Evolutionary conservation across 2,888 invertebrate genomes (phyloP).

Genomic region (Mamestra brassicae): DNA sequence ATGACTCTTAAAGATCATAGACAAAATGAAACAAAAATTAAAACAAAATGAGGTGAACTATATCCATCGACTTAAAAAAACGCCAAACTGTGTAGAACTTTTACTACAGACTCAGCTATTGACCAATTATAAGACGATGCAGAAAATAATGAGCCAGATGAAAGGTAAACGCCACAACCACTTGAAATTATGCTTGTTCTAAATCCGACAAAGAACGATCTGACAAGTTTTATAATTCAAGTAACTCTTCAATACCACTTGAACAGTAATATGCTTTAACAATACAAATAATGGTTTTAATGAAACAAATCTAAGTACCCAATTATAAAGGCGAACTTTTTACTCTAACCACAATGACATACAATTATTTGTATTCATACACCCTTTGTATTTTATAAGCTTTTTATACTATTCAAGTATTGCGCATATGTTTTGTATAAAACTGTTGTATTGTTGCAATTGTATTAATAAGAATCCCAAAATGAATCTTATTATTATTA

Average conservation of each 20-base stretch:
- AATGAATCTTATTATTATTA: not conserved
- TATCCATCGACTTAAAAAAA: not conserved
- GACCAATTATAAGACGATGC: not conserved
- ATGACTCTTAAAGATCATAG: too few species aligned
- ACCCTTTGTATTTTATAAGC: conserved; percentile 68
- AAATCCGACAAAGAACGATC: conserved; percentile 10
- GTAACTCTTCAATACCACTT: conserved; percentile 52
- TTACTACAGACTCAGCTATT: not conserved
- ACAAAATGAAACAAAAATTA: not conserved
- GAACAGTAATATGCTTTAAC: conserved; percentile 61
- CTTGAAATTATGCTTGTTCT: not conserved
- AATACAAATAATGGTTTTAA: conserved; percentile 60
- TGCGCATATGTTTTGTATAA: conserved; percentile 80
- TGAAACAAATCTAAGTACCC: conserved; percentile 72
- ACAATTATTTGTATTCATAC: conserved; percentile 73
- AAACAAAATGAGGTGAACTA: too few species aligned
- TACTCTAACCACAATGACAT: conserved; percentile 76
- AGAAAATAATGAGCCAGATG: conserved; percentile 2
- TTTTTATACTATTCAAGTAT: conserved; percentile 77
- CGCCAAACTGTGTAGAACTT: not conserved
- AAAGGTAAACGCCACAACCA: not conserved
- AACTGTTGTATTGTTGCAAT: conserved; percentile 58
- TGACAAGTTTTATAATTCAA: conserved; percentile 51
- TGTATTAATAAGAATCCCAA: not conserved
- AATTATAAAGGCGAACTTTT: conserved; percentile 68